phyloP scores from a whole-genome alignment of 2,797 vertebrate genomes.

The Hydrolagus colliei region DNA sequence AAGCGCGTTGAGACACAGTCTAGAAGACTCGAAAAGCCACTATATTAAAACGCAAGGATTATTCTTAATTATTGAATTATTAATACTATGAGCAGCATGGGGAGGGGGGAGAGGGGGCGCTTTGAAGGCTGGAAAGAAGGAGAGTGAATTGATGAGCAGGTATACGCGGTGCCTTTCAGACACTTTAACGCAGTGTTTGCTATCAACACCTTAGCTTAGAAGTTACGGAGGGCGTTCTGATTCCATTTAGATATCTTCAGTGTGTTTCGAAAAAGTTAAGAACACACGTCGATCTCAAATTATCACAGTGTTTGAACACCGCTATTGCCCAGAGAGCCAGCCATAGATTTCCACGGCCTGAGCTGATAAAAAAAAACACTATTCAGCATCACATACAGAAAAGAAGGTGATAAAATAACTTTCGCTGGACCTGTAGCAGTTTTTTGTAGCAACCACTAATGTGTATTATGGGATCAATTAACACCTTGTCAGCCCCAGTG shows the following conservation, averaged over 20 bases:
- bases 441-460: neutral
- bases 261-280: neutral
- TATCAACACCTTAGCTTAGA: neutral
- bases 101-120: too few species aligned
- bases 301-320: neutral
- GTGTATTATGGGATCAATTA: slow-evolving; percentile 17
- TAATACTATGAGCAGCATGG: too few species aligned
- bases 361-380: neutral
- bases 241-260: neutral
- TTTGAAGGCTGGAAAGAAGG: too few species aligned
- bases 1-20: too few species aligned
- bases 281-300: too few species aligned
- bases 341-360: neutral
- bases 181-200: neutral
- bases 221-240: neutral
- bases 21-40: too few species aligned
- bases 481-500: neutral
- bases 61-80: too few species aligned
- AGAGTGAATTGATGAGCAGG: too few species aligned
- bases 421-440: neutral
- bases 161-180: neutral
- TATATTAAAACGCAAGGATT: too few species aligned
- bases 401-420: slow-evolving; percentile 4
- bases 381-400: neutral
- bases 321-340: neutral